phyloP scores from a whole-genome alignment of 2,888 invertebrate genomes.

The Metalampra italica region DNA sequence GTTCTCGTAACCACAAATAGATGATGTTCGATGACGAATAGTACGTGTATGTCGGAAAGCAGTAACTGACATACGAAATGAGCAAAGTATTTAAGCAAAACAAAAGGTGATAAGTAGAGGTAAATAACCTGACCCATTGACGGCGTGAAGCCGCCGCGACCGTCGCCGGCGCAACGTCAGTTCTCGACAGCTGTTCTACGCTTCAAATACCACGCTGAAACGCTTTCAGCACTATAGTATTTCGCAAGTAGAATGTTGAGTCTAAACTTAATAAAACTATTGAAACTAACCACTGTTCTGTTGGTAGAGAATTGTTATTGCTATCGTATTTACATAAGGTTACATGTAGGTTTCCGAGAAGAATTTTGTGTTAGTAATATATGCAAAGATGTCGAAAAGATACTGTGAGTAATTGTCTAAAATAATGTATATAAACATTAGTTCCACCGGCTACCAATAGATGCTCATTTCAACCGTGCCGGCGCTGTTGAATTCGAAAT shows the following conservation, averaged over 20 bases:
- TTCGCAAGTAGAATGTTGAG: neutral
- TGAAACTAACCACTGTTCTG: too few species aligned
- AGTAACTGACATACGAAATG: constrained; percentile 41
- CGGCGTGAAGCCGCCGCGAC: constrained; percentile 50
- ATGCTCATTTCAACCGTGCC: constrained; percentile 49
- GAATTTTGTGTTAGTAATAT: constrained; percentile 7
- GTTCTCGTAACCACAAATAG: neutral
- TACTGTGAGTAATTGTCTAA: constrained; percentile 17
- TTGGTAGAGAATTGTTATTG: too few species aligned
- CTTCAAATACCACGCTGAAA: constrained; percentile 50
- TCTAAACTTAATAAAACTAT: too few species aligned
- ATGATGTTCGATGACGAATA: constrained; percentile 1
- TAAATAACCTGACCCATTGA: constrained; percentile 76
- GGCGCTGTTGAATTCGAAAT: constrained; percentile 54
- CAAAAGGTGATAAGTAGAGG: constrained; percentile 77
- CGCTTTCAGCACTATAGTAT: constrained; percentile 5
- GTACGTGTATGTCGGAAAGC: constrained; percentile 39
- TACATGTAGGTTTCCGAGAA: neutral
- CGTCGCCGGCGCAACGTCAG: constrained; percentile 28
- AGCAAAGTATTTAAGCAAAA: constrained; percentile 70
- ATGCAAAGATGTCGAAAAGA: constrained; percentile 22
- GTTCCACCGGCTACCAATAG: constrained; percentile 55
- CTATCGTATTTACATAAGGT: too few species aligned
- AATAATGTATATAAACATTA: constrained; percentile 37
- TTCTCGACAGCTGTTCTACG: constrained; percentile 58